Evolutionary conservation across 1,140 invertebrate species (phyloP).

Genomic region (Leucophenga varia): DNA sequence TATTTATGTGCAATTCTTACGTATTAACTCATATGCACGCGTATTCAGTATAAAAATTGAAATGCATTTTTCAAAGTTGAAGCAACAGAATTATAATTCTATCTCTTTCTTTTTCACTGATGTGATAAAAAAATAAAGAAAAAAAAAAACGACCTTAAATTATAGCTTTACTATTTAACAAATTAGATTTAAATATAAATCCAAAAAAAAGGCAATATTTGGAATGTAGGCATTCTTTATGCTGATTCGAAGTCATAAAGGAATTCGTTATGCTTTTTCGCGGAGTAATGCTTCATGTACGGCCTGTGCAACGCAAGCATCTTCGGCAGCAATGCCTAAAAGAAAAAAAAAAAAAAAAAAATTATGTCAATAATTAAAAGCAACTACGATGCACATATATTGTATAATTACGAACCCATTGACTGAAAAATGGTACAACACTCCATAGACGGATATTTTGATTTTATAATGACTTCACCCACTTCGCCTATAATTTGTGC

Average conservation of each 20-base stretch:
- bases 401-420: constrained; percentile 23
- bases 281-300: constrained; percentile 26
- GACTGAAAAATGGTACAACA: constrained; percentile 38
- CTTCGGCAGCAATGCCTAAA: constrained; percentile 43
- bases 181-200: too few species aligned
- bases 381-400: not conserved
- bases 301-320: constrained; percentile 42
- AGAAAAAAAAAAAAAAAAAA: not conserved
- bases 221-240: too few species aligned
- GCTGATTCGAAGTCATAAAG: not conserved
- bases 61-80: too few species aligned
- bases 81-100: too few species aligned
- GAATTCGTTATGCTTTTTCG: not conserved
- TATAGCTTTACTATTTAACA: too few species aligned
- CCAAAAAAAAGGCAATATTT: too few species aligned
- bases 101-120: too few species aligned
- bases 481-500: constrained; percentile 50
- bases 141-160: too few species aligned
- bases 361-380: not conserved
- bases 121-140: too few species aligned
- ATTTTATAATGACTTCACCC: constrained; percentile 43
- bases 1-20: too few species aligned
- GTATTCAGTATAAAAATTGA: too few species aligned
- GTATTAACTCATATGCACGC: too few species aligned
- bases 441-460: constrained; percentile 7